These are phyloP conservation scores for Troides aeacus DNA, from an alignment of 2,888 invertebrate species.

Conservation along the genomic window DNA sequence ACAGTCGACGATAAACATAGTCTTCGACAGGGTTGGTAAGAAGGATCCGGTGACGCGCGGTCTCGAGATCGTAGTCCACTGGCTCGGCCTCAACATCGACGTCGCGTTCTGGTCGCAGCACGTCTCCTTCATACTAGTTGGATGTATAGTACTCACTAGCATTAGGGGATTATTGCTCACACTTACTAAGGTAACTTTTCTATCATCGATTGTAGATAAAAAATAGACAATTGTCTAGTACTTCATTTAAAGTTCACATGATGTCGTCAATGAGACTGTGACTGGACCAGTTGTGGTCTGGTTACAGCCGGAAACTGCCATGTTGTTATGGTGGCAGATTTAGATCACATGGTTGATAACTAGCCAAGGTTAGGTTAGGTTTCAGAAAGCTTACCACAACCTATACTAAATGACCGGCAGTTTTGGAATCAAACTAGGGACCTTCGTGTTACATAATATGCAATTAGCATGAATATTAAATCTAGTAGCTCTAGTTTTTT, in stretches of 20 bases:
- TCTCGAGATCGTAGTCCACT: constrained; percentile 97
- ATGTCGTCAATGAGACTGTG: too few species aligned
- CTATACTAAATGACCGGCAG: too few species aligned
- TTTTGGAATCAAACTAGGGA: too few species aligned
- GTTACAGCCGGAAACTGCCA: background rate
- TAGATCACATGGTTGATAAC: too few species aligned
- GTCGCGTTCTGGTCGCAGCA: constrained; percentile 99
- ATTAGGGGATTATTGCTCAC: constrained; percentile 97
- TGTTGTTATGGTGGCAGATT: background rate
- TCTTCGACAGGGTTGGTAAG: constrained; percentile 98
- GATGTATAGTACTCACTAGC: constrained; percentile 98
- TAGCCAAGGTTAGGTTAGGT: too few species aligned
- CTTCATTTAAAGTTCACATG: too few species aligned
- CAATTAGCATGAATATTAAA: too few species aligned
- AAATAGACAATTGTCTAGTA: background rate
- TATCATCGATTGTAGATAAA: too few species aligned
- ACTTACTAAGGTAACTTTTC: constrained; percentile 90
- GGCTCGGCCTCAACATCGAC: constrained; percentile 97
- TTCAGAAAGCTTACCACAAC: too few species aligned
- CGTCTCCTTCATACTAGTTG: constrained; percentile 97
- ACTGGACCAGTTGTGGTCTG: too few species aligned
- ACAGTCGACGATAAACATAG: constrained; percentile 98
- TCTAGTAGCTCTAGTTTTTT: too few species aligned
- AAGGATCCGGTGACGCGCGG: constrained; percentile 98
- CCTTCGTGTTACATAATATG: too few species aligned